Evolutionary conservation across 2,113 vertebrate genomes (phyloP).

Genomic region (Trichechus manatus): DNA sequence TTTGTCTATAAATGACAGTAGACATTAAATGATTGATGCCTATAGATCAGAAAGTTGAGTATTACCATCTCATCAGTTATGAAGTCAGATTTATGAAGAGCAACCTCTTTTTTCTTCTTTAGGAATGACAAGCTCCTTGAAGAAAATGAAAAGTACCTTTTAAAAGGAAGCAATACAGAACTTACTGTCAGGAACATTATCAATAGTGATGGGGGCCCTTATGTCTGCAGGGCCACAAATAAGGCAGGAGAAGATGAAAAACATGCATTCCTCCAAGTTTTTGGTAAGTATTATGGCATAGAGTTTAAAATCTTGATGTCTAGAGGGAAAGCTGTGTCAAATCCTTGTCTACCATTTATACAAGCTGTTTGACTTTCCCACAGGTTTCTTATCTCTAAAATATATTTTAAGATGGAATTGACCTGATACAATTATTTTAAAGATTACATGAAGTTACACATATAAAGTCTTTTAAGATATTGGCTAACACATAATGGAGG

Average conservation of each 20-base stretch:
- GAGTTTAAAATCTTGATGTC: neutral
- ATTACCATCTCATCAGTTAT: neutral
- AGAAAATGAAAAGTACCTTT: slow-evolving; percentile 93
- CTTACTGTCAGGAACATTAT: slow-evolving; percentile 94
- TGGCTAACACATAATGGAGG: neutral
- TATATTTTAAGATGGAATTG: neutral
- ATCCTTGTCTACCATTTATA: neutral
- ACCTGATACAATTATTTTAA: neutral
- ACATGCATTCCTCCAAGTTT: slow-evolving; percentile 96
- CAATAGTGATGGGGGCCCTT: slow-evolving; percentile 92
- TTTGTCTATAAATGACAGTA: neutral
- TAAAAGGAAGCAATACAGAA: slow-evolving; percentile 91
- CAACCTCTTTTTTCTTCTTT: neutral
- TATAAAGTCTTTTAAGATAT: neutral
- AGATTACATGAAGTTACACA: neutral
- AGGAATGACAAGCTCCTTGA: slow-evolving; percentile 94
- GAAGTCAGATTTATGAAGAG: neutral
- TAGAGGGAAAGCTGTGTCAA: neutral
- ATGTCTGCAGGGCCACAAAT: slow-evolving; percentile 95
- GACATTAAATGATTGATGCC: neutral
- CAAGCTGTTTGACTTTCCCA: neutral
- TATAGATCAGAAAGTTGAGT: neutral
- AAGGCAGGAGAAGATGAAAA: slow-evolving; percentile 95
- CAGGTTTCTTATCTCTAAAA: neutral
- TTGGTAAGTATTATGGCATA: slow-evolving; percentile 91